Conservation (phyloP, 2,797 vertebrate species). For the Bryconaethiops microstoma region DNA sequence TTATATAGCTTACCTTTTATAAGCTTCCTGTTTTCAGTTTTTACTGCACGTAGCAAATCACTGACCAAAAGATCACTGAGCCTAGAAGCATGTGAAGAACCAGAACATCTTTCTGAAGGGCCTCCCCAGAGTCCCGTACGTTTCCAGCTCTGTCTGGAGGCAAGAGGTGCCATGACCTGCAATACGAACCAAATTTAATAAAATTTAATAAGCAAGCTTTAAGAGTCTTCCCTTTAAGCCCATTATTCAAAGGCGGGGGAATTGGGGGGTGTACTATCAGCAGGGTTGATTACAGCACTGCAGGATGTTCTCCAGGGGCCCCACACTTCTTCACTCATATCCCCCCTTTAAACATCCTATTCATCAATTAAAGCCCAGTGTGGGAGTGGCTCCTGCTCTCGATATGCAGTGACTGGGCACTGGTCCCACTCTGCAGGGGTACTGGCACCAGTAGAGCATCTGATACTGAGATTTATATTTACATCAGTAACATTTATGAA, state of each 20-base stretch:
- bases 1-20: background rate
- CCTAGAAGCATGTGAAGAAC: background rate
- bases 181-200: conserved; percentile 69
- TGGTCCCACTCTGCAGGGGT: background rate
- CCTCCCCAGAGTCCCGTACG: background rate
- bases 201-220: conserved; percentile 54
- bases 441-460: background rate
- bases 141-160: background rate
- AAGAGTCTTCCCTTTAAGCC: conserved; percentile 70
- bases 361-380: conserved; percentile 76
- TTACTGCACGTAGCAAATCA: background rate
- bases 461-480: background rate
- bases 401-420: background rate
- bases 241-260: conserved; percentile 76
- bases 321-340: conserved; percentile 79
- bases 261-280: conserved; percentile 68
- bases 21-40: conserved; percentile 1
- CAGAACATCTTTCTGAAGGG: conserved; percentile 3
- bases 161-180: conserved; percentile 30
- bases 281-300: conserved; percentile 79
- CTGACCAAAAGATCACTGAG: background rate
- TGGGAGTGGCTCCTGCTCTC: background rate
- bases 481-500: background rate
- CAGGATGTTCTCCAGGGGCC: conserved; percentile 75
- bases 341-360: conserved; percentile 80